Percentiles rank a stretch among this genome's conserved stretches.
These are phyloP conservation scores for Beroe ovata DNA, from an alignment of 37 sponge, comb jelly and placozoan species.

Conservation along the genomic window DNA sequence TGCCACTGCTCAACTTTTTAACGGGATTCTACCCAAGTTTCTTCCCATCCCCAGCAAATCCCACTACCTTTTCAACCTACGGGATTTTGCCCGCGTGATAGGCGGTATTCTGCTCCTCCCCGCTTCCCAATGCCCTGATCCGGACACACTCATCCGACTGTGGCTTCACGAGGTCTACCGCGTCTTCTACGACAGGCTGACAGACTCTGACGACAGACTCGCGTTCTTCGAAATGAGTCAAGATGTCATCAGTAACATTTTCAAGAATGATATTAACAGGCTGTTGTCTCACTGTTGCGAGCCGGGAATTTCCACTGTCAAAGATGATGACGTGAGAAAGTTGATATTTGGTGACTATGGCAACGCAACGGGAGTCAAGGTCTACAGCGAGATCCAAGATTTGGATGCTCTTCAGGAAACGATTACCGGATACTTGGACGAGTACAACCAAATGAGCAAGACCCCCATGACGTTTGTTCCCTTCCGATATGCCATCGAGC, in stretches of 20 bases:
- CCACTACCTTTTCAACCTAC: constrained; percentile 96
- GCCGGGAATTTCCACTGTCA: not conserved
- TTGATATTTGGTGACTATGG: constrained; percentile 97
- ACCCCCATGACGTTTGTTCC: constrained; percentile 93
- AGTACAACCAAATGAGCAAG: constrained; percentile 98
- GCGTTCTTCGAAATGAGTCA: constrained; percentile 91
- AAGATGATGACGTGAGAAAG: constrained; percentile 81
- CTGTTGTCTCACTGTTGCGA: constrained; percentile 75
- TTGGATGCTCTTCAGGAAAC: constrained; percentile 74
- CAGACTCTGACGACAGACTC: constrained; percentile 82
- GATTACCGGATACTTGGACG: constrained; percentile 90
- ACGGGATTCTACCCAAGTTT: constrained; percentile 82
- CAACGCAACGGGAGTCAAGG: constrained; percentile 73
- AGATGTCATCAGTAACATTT: constrained; percentile 74
- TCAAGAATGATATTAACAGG: constrained; percentile 87
- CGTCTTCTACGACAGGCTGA: constrained; percentile 94
- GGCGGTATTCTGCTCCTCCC: constrained; percentile 86
- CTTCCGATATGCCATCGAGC: constrained; percentile 88
- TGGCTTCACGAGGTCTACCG: constrained; percentile 97
- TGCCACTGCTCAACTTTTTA: constrained; percentile 91
- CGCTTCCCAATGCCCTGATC: constrained; percentile 80
- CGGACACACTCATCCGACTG: constrained; percentile 87
- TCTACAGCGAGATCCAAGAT: constrained; percentile 88
- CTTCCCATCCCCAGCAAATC: constrained; percentile 97
- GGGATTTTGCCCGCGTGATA: constrained; percentile 95